Percentiles rank a stretch among this genome's conserved stretches.
Conservation (phyloP, 2,888 invertebrate genomes). For the Drosophila kanekoi region DNA sequence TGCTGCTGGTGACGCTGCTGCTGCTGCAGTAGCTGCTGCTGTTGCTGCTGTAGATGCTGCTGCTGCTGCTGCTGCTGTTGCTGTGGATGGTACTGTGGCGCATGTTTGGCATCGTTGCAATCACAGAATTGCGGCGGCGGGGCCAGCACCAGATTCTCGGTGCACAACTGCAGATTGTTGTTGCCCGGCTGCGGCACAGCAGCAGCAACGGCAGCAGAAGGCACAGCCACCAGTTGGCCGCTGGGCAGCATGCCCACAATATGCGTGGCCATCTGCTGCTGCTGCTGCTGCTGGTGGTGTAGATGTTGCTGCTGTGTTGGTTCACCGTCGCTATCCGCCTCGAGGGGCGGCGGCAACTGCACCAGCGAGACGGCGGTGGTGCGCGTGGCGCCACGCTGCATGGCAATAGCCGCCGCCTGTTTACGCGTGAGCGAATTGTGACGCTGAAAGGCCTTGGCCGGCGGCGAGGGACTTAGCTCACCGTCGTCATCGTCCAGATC, state of each 20-base stretch:
- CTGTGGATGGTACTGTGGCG: conserved; percentile 72
- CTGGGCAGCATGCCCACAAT: conserved; percentile 77
- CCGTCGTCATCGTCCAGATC: conserved; percentile 83
- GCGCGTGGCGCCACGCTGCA: conserved; percentile 87
- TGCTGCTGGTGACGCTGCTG: conserved; percentile 65
- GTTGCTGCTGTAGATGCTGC: conserved; percentile 64
- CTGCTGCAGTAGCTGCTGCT: conserved; percentile 66
- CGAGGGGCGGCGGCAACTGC: conserved; percentile 92
- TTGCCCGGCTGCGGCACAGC: conserved; percentile 64
- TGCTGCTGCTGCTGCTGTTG: conserved; percentile 69
- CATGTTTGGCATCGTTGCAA: conserved; percentile 86
- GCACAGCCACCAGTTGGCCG: conserved; percentile 75
- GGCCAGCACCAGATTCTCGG: conserved; percentile 89
- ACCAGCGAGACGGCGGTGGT: conserved; percentile 90
- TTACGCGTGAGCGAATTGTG: conserved; percentile 88
- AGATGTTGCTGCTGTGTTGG: conserved; percentile 69
- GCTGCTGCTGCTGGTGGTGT: conserved; percentile 50
- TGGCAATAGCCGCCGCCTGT: conserved; percentile 87
- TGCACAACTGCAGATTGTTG: conserved; percentile 77
- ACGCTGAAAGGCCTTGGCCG: conserved; percentile 86
- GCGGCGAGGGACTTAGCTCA: conserved; percentile 85
- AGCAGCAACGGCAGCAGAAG: conserved; percentile 69
- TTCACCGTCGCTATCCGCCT: conserved; percentile 89
- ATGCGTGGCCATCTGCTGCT: conserved; percentile 74
- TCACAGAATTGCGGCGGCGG: conserved; percentile 97